These are phyloP conservation scores for Zaprionus lachaisei DNA, from an alignment of 1,140 invertebrate species.

Conservation along the genomic window DNA sequence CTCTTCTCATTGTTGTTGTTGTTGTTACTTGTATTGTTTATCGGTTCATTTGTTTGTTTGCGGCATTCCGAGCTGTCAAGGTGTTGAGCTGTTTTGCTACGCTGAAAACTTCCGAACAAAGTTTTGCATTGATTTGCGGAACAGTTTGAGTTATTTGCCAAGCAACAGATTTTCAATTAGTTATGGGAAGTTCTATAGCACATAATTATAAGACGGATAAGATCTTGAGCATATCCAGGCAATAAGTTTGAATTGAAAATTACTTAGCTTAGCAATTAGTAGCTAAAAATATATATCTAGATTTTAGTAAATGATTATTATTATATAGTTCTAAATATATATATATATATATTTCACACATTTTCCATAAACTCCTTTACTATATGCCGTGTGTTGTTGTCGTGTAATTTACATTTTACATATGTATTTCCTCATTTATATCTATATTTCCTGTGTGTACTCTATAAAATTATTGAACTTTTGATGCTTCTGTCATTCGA, in stretches of 20 bases:
- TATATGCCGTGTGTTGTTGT: conserved; percentile 42
- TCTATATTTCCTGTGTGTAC: conserved; percentile 34
- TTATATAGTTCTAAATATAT: not conserved
- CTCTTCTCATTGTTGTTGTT: conserved; percentile 30
- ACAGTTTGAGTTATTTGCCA: conserved; percentile 31
- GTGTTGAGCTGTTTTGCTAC: conserved; percentile 58
- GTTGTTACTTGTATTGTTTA: conserved; percentile 45
- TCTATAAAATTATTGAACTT: conserved; percentile 34
- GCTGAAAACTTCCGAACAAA: conserved; percentile 36
- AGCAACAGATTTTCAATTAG: conserved; percentile 64
- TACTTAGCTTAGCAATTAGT: not conserved
- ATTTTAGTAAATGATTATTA: conserved; percentile 17
- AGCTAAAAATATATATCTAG: not conserved
- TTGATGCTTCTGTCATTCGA: conserved; percentile 46
- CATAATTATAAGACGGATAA: conserved; percentile 3
- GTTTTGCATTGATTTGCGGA: conserved; percentile 40
- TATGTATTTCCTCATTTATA: conserved; percentile 39
- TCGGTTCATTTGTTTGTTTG: conserved; percentile 68
- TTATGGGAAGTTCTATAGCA: conserved; percentile 14
- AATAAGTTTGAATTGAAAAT: conserved; percentile 12
- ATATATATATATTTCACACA: conserved; percentile 9
- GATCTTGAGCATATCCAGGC: conserved; percentile 15
- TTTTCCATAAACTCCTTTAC: conserved; percentile 20
- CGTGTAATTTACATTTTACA: conserved; percentile 27
- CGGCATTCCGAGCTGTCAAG: conserved; percentile 71